A percentile compares a stretch with the other conserved stretches of the same genome.
Conservation (phyloP, 92 coral and sea anemone genomes). For the Umimayanthus kanabou region DNA sequence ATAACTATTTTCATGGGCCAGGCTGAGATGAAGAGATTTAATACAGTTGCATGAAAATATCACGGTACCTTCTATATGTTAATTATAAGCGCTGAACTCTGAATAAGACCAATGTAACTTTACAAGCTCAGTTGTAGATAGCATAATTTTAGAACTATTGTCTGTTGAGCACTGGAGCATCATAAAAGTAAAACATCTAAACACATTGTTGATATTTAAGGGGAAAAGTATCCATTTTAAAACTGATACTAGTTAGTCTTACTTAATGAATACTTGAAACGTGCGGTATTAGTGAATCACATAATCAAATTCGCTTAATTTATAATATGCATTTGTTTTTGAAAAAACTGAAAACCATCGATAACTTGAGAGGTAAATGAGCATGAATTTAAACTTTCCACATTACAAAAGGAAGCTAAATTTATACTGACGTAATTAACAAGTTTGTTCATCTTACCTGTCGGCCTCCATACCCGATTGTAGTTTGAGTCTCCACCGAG, state of each 20-base stretch:
- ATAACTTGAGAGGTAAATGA: neutral
- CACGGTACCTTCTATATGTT: too few relatives aligned
- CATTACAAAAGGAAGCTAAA: neutral
- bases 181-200: neutral
- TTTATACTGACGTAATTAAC: neutral
- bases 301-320: neutral
- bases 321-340: too few relatives aligned
- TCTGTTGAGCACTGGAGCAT: too few relatives aligned
- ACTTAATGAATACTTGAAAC: neutral
- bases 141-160: too few relatives aligned
- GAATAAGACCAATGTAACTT: too few relatives aligned
- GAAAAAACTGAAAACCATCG: neutral
- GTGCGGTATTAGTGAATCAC: neutral
- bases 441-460: slow-evolving; percentile 62
- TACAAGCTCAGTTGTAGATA: too few relatives aligned
- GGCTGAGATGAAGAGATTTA: too few relatives aligned
- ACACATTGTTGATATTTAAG: neutral
- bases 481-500: slow-evolving; percentile 96
- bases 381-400: neutral
- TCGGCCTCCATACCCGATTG: slow-evolving; percentile 96
- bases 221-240: neutral
- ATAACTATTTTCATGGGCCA: too few relatives aligned
- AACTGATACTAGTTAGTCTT: neutral
- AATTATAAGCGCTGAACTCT: too few relatives aligned
- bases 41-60: too few relatives aligned